Evolutionary conservation across 2,888 invertebrate species (phyloP), one percentile per base, ranked within the genome.

Genomic region (Catocala fraxini): DNA sequence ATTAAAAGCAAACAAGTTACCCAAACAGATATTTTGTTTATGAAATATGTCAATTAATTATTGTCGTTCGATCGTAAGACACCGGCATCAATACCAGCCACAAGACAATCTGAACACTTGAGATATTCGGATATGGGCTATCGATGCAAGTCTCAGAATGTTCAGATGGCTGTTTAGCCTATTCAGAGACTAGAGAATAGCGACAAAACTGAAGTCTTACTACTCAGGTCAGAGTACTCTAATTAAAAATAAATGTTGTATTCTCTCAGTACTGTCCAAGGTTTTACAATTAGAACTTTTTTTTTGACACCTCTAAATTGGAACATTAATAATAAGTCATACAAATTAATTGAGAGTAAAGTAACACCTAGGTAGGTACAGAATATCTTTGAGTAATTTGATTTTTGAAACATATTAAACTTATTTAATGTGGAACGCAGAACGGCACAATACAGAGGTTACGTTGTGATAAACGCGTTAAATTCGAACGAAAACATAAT

Each of bases 321-420:
- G 68, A 73, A 73, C 73, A 72, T 73, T 76, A 72, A 69, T 70
- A 70, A 79, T 70, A 76, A 76, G 67, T 67, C 77, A 51, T 74
- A 76, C 12, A 80, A 78, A 71, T 69, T 58, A 75, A 66, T 66
- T 61, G 76, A 73, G 70, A 70, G 42, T 65, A 72, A 75, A 68
- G 34, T 74, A 77, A 75, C 59, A 67, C 25, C 63, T 73, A 73
- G 64, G 58, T 73, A 73, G 64, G 58, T 73, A 73, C 70, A 64
- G 58, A 72, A 75, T 65, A 73, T 73, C 62, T 65, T 70, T 68
- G 68, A 71, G 67, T 71, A 75, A 65, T 56, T 72, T 73, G 65
- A 70, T 73, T 73, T 68, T 12, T 59, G 59, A 73, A 75, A 68
- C 62, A 25, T 25, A 62, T 69, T 6, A 39, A 56, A 48, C 5